Base-by-base conservation (phyloP, 2,888 invertebrate genomes). In the Trachelus iudaicus region DNA sequence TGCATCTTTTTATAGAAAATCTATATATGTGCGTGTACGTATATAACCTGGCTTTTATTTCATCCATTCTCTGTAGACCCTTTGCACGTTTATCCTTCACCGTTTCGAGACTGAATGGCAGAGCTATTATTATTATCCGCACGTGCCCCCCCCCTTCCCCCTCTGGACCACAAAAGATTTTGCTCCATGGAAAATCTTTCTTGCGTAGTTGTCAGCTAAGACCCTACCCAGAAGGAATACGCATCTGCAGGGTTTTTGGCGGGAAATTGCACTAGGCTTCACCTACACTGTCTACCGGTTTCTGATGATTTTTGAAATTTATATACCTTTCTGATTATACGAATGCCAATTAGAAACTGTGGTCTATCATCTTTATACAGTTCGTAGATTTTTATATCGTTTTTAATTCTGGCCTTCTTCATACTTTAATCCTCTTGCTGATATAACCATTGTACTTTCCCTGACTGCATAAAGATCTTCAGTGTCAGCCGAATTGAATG, bases 41-140 rank as follows among this genome's bases (percentile, higher is more conserved):
- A 56, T 56, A 31, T 71, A 71, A 71, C 71, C 71, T 23, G 15
- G 71, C 71, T 34, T 33, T 71, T 71, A 71, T 71, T 33, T 71
- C 31, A 23, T 23, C 33, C 71, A 34, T 34, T 71, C 71, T 71
- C 12, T 71, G 71, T 3, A 34, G 71, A 31, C 71, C 71, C 71
- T 34, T 71, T 15, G 31, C n/a, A 71, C 71, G 71, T 71, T 71
- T 71, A 71, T 71, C 71, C 71, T 56, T 56, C 71, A 23, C 12
- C 31, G 33, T 71, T 31, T 31, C 31, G 31, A 34, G n/a, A 15
- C 31, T 31, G 31, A 71, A 71, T 71, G 33, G 15, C 71, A 23
- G 71, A 12, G 31, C 71, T 71, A 23, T 56, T 56, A 56, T 56
- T 56, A 33, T 71, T 71, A 71, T 71, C 71, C 71, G 71, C 71